Evolutionary conservation across 2,797 vertebrate species (phyloP), one percentile per base, ranked within the genome.

Genomic region (Ciconia nigra): DNA sequence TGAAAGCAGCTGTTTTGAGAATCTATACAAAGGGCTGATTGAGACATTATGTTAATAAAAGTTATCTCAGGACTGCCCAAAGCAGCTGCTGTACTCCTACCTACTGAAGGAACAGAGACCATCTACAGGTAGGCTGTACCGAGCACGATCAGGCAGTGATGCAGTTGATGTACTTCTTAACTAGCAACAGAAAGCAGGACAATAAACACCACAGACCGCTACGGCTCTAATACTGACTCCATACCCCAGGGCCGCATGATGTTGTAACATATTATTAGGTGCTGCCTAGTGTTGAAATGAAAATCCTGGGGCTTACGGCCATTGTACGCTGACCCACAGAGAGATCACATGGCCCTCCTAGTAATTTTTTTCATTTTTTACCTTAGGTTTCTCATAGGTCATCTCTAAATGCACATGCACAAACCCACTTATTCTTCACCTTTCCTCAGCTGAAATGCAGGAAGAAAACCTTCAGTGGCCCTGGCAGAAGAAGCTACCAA

Each of bases 201-300:
- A 77, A 46, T 42, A 55, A 77, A 42, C 22, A 70, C 21, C 21
- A 25, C 13, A 52, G 79, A 28, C 57, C 63, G 55, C 42, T 35
- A 10, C 1, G 20, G 31, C 51, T 85, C 19, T 17, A 69, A 59
- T 13, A 74, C 22, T 55, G 74, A 57, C 57, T 51, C 70, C n/a
- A 35, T 1, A 2, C 1, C 18, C 12, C 52, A 49, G 22, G 20
- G 41, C 15, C 24, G 20, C 9, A 21, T 3, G 5, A 81, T 25
- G 17, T 6, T 46, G n/a, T 22, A 63, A 57, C 0, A 0, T 13
- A 18, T 42, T 37, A 65, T 8, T 37, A 86, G 47, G 52, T 57
- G 39, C 37, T 52, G 20, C 37, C 49, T 24, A 31, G 13, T 8
- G 9, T 5, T 46, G 65, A 88, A 93, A 65, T 35, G 0, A 80